Evolutionary conservation across 2,797 vertebrate species (phyloP).

Genomic region (Acrocephalus scirpaceus): DNA sequence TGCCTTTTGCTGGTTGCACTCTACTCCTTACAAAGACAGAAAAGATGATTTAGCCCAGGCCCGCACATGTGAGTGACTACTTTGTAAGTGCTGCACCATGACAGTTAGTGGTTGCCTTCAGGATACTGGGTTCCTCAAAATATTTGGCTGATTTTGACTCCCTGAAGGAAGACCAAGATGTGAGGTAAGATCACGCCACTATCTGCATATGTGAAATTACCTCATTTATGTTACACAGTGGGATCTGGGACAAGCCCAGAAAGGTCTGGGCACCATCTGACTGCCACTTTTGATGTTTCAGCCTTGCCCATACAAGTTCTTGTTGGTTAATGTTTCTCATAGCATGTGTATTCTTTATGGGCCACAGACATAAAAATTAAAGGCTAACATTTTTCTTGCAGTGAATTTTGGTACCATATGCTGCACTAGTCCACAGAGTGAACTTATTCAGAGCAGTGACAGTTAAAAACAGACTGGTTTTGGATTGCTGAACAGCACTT

Average conservation of each 20-base stretch:
- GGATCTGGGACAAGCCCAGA: not conserved
- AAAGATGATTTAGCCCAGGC: not conserved
- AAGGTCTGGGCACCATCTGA: not conserved
- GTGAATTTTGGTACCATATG: not conserved
- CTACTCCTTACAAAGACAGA: not conserved
- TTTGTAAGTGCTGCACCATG: not conserved
- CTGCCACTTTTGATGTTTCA: not conserved
- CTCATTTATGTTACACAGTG: constrained; percentile 16
- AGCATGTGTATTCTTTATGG: not conserved
- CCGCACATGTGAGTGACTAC: not conserved
- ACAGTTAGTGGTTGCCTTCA: not conserved
- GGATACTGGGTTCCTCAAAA: not conserved
- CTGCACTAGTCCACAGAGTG: not conserved
- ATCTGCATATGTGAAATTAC: not conserved
- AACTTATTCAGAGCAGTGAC: not conserved
- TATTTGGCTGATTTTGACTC: not conserved
- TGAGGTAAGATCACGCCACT: not conserved
- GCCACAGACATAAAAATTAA: not conserved
- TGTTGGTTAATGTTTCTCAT: not conserved
- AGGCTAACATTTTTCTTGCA: not conserved
- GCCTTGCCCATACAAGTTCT: not conserved
- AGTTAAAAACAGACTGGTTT: not conserved
- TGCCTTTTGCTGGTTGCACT: not conserved
- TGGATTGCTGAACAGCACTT: not conserved
- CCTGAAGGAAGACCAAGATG: not conserved